Evolutionary conservation across 2,113 vertebrate species (phyloP).

Genomic region (Bufo gargarizans): DNA sequence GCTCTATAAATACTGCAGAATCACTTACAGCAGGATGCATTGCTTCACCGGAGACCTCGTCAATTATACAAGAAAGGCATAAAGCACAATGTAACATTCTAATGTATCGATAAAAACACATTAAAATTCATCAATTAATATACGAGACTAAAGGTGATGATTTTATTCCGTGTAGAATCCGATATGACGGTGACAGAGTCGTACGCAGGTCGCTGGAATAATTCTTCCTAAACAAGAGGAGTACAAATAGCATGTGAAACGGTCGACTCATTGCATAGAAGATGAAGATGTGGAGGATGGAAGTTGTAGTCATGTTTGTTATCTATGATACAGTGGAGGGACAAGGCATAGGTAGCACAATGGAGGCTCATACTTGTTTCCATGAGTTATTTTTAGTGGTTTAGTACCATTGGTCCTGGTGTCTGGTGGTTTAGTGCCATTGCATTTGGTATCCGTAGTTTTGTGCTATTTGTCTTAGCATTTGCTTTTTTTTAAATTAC

Average conservation of each 20-base stretch:
- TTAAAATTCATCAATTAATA: conserved; percentile 4
- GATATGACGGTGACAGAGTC: not conserved
- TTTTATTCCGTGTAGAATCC: not conserved
- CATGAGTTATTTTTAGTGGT: not conserved
- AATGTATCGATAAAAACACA: not conserved
- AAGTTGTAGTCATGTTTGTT: not conserved
- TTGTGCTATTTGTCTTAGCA: too few species aligned
- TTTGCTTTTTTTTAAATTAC: too few species aligned
- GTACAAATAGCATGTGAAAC: not conserved
- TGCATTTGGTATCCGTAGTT: too few species aligned
- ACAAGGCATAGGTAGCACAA: not conserved
- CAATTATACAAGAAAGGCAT: not conserved
- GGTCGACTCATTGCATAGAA: not conserved
- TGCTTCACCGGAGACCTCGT: not conserved
- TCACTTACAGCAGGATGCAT: not conserved
- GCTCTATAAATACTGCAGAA: conserved; percentile 9
- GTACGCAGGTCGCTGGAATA: not conserved
- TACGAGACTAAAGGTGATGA: not conserved
- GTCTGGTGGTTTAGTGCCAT: too few species aligned
- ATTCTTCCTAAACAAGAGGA: not conserved
- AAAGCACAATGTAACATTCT: not conserved
- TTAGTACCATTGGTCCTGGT: not conserved
- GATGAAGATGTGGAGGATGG: not conserved
- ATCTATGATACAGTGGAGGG: not conserved
- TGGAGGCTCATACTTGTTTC: not conserved